These are phyloP conservation scores for Dipodomys merriami DNA, from an alignment of 2,113 vertebrate species.

Conservation along the genomic window DNA sequence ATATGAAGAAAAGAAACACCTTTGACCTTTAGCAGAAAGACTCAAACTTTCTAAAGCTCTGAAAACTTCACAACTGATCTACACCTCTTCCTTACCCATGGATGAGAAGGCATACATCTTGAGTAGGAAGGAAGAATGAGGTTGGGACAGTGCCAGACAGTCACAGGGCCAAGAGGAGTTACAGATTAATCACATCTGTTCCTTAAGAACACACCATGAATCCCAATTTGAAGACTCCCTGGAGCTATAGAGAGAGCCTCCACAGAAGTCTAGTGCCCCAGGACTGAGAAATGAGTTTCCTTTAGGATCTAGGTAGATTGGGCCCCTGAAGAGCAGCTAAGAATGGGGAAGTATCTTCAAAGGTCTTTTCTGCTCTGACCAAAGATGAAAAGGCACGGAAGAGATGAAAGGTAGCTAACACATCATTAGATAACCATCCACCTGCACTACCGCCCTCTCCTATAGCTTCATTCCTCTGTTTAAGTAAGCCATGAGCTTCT, in stretches of 20 bases:
- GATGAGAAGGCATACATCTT: not conserved
- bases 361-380: not conserved
- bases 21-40: not conserved
- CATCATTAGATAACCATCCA: not conserved
- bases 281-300: not conserved
- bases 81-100: not conserved
- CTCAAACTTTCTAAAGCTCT: conserved; percentile 18
- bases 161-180: not conserved
- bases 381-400: not conserved
- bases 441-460: not conserved
- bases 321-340: not conserved
- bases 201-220: not conserved
- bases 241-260: not conserved
- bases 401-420: not conserved
- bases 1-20: not conserved
- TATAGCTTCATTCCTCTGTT: not conserved
- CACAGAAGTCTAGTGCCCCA: not conserved
- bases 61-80: not conserved
- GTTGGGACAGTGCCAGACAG: not conserved
- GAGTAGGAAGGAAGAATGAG: not conserved
- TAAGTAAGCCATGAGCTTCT: conserved; percentile 31
- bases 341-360: not conserved
- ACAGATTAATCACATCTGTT: conserved; percentile 4
- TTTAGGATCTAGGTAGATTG: not conserved
- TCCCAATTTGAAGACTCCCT: conserved; percentile 39